A percentile compares a stretch with the other conserved stretches of the same genome.
These are phyloP conservation scores for Corythoichthys haematopterus DNA, from an alignment of 2,113 vertebrate species.

Conservation along the genomic window DNA sequence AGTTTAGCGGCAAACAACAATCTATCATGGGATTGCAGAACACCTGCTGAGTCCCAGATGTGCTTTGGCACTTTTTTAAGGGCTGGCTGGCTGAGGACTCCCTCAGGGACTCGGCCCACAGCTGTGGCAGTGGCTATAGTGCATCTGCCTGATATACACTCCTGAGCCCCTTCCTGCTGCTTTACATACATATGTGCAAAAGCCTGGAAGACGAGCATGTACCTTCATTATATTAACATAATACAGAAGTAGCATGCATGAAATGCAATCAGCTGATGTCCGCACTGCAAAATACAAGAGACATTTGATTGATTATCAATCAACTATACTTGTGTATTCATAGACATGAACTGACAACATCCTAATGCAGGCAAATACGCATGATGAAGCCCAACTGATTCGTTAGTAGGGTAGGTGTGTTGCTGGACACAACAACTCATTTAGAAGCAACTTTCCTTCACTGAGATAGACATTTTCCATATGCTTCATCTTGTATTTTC, in stretches of 20 bases:
- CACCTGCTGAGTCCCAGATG: constrained; percentile 76
- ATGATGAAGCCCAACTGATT: constrained; percentile 39
- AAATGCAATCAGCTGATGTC: constrained; percentile 35
- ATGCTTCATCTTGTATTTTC: too few relatives aligned
- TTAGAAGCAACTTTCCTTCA: too few relatives aligned
- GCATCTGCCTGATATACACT: constrained; percentile 44
- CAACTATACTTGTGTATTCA: constrained; percentile 3
- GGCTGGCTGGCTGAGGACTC: constrained; percentile 59
- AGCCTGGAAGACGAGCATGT: neutral
- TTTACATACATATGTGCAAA: constrained; percentile 50
- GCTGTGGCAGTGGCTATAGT: constrained; percentile 58
- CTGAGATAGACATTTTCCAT: too few relatives aligned
- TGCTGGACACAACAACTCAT: too few relatives aligned
- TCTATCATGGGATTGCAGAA: constrained; percentile 65
- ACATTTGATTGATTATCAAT: constrained; percentile 28
- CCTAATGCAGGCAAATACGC: constrained; percentile 21
- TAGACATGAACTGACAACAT: constrained; percentile 13
- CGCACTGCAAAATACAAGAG: constrained; percentile 24
- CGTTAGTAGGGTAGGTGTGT: constrained; percentile 31
- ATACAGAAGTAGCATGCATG: constrained; percentile 24
- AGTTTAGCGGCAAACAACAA: constrained; percentile 63
- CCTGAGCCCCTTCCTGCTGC: constrained; percentile 33
- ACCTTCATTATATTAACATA: constrained; percentile 32
- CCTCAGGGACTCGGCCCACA: constrained; percentile 59
- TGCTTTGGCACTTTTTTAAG: constrained; percentile 65